A percentile compares a stretch with the other conserved stretches of the same genome.
phyloP scores from a whole-genome alignment of 2,113 vertebrate genomes.

The Hydrolagus affinis region DNA sequence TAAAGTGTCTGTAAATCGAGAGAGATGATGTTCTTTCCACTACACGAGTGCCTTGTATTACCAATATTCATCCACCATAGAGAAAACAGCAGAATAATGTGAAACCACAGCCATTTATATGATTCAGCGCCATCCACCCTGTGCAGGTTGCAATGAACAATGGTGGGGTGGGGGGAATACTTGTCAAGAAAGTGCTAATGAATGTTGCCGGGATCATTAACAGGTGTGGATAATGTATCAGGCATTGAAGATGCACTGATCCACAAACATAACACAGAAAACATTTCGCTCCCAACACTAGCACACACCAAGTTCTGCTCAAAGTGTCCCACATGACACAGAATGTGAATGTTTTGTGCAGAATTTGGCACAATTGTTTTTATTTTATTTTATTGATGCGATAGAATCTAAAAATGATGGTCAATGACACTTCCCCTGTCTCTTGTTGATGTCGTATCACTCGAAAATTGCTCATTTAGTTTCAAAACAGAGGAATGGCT shows the following conservation, averaged over 20 bases:
- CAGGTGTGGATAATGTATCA: neutral
- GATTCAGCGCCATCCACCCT: neutral
- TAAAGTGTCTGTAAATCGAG: neutral
- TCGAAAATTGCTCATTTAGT: neutral
- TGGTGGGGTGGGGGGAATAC: too few species aligned
- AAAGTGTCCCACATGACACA: neutral
- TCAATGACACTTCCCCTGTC: neutral
- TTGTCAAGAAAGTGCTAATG: too few species aligned
- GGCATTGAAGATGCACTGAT: neutral
- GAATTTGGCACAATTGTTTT: neutral
- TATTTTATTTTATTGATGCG: neutral
- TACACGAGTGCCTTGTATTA: too few species aligned
- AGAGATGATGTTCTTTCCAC: neutral
- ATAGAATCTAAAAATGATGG: neutral
- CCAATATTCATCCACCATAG: too few species aligned
- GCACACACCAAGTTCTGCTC: neutral
- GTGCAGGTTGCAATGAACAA: neutral
- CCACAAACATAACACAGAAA: neutral
- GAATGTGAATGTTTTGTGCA: neutral
- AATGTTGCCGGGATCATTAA: neutral
- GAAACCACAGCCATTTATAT: neutral
- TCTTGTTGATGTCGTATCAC: neutral
- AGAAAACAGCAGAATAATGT: too few species aligned
- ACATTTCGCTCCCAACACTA: neutral
- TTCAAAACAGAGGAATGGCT: constrained; percentile 1